These are phyloP conservation scores for Phorcus lineatus DNA, from an alignment of 2,888 invertebrate species.

Conservation along the genomic window DNA sequence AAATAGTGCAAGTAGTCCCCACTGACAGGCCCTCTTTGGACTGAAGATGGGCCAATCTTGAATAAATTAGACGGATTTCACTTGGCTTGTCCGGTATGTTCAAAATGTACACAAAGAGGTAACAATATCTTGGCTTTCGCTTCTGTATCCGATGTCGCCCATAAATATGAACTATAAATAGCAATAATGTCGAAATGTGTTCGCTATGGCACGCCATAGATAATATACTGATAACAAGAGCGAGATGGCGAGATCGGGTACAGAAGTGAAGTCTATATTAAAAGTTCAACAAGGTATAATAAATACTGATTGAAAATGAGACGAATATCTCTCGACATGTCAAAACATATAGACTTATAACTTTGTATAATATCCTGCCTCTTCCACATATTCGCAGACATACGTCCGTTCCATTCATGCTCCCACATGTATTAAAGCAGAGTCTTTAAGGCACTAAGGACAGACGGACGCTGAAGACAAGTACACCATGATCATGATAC, in stretches of 20 bases:
- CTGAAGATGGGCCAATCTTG: not conserved
- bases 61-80: conserved; percentile 24
- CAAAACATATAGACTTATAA: conserved; percentile 23
- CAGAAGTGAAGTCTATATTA: conserved; percentile 13
- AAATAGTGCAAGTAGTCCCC: conserved; percentile 2
- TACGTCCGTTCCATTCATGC: conserved; percentile 4
- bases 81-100: conserved; percentile 19
- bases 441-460: conserved; percentile 17
- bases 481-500: not conserved
- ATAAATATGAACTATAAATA: conserved; percentile 25
- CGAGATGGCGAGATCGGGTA: not conserved
- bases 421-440: conserved; percentile 12
- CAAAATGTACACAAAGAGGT: conserved; percentile 22
- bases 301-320: conserved; percentile 25
- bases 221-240: conserved; percentile 15
- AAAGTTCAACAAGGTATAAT: conserved; percentile 23
- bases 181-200: conserved; percentile 23
- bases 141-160: conserved; percentile 1
- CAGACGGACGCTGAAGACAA: not conserved
- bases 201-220: conserved; percentile 16
- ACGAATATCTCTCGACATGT: conserved; percentile 17
- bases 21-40: not conserved
- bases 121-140: conserved; percentile 11
- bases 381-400: not conserved
- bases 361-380: conserved; percentile 22